These are phyloP conservation scores for Oryzias melastigma DNA, from an alignment of 2,113 vertebrate species.

Conservation along the genomic window DNA sequence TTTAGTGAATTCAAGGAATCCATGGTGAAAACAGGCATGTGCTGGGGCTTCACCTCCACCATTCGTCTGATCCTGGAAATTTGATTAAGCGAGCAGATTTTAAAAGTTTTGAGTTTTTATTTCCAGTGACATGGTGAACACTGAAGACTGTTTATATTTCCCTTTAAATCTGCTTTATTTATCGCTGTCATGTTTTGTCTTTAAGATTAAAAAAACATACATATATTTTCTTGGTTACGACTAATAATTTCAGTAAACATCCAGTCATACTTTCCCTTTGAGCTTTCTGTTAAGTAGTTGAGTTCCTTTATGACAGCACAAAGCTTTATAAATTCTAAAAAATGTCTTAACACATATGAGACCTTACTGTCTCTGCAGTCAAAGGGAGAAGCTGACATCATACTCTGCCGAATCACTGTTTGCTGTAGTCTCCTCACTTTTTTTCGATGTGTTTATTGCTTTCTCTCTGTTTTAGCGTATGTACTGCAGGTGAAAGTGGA, in stretches of 20 bases:
- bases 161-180: background rate
- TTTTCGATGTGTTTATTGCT: background rate
- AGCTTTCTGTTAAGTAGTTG: slow-evolving; percentile 58
- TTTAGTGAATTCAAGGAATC: slow-evolving; percentile 61
- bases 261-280: slow-evolving; percentile 20
- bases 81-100: slow-evolving; percentile 36
- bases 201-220: background rate
- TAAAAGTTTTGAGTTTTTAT: background rate
- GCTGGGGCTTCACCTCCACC: slow-evolving; percentile 55
- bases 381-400: too few species aligned
- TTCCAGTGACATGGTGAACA: background rate
- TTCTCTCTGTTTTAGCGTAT: slow-evolving; percentile 77
- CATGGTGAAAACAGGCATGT: slow-evolving; percentile 31
- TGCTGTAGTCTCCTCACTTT: background rate
- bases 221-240: background rate
- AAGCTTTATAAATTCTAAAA: slow-evolving; percentile 16
- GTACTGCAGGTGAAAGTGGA: slow-evolving; percentile 95
- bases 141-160: background rate
- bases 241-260: background rate
- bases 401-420: background rate
- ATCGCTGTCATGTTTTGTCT: background rate
- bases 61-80: slow-evolving; percentile 31
- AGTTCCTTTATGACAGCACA: slow-evolving; percentile 29
- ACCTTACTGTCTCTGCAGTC: too few species aligned
- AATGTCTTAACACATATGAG: slow-evolving; percentile 3